Base-by-base conservation (phyloP, 2,113 vertebrate species). In the Perca schrenkii region DNA sequence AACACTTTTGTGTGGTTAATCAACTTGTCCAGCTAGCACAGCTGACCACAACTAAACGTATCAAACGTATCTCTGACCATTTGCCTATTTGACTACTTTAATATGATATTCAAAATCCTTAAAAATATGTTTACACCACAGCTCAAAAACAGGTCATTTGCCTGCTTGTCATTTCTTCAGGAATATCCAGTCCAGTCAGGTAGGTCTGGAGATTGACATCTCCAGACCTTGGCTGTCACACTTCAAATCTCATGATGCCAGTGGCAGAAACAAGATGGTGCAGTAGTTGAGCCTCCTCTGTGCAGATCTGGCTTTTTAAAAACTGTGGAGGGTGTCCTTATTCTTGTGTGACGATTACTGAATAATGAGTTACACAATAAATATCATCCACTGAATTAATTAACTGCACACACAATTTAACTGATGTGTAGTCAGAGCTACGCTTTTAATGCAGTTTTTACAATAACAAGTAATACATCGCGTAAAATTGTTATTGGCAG, bases 141-240 rank as follows among this genome's bases (percentile, higher is more conserved):
- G 49, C 15, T 82, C 14, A 57, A 25, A 62, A 36, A 15, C 25
- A 61, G 43, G 8, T 49, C 4, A 50, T 31, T 28, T 31, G 50
- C 1, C 8, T 72, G 49, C 21, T 79, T 28, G 25, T n/a, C 40
- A 11, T 56, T 49, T 69, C 21, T 5, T 58, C 47, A n/a, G 22
- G 25, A 56, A 36, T 76, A 49, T 70, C 71, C 47, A 8, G 14
- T 61, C 49, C 28, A 53, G 64, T 47, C 64, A 82, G 49, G n/a
- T n/a, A n/a, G n/a, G n/a, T n/a, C n/a, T n/a, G n/a, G n/a, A n/a
- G n/a, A n/a, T n/a, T n/a, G n/a, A n/a, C n/a, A n/a, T n/a, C n/a
- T n/a, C n/a, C 64, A 82, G 49, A 25, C 25, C 25, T 25, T 25
- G 25, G 25, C 47, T 13, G 72, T 28, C 34, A 25, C n/a, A 17